Evolutionary conservation across 2,888 invertebrate species (phyloP).

Genomic region (Yponomeuta malinellus): DNA sequence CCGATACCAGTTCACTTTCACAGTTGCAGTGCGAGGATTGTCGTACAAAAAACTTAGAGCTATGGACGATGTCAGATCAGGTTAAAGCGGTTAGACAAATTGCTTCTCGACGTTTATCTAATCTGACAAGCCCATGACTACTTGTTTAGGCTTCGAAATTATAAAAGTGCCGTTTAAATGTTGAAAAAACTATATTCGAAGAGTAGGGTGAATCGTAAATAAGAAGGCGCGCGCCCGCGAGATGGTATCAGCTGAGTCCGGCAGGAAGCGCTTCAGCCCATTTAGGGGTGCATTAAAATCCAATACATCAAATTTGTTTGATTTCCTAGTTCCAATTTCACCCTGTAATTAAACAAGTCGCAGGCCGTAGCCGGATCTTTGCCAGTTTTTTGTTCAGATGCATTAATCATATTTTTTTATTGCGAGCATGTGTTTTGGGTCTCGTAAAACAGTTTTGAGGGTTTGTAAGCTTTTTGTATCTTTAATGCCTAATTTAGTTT

Average conservation of each 20-base stretch:
- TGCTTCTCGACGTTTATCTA: slow-evolving; percentile 47
- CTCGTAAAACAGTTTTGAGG: slow-evolving; percentile 65
- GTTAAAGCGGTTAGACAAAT: slow-evolving; percentile 42
- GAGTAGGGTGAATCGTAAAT: slow-evolving; percentile 51
- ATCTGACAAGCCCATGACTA: slow-evolving; percentile 53
- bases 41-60: slow-evolving; percentile 21
- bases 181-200: slow-evolving; percentile 35
- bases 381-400: slow-evolving; percentile 63
- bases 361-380: slow-evolving; percentile 66
- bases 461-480: slow-evolving; percentile 59
- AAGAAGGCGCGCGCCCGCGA: slow-evolving; percentile 42
- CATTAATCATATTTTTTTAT: slow-evolving; percentile 73
- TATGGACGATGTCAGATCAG: slow-evolving; percentile 30
- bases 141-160: slow-evolving; percentile 58
- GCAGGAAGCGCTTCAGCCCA: slow-evolving; percentile 73
- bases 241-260: slow-evolving; percentile 61
- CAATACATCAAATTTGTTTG: slow-evolving; percentile 77
- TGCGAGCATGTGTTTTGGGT: slow-evolving; percentile 67
- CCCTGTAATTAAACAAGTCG: slow-evolving; percentile 74
- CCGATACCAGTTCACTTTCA: neutral
- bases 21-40: neutral
- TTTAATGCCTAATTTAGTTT: slow-evolving; percentile 67
- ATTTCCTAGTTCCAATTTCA: slow-evolving; percentile 74
- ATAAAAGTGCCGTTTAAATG: slow-evolving; percentile 58
- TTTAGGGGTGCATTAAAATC: slow-evolving; percentile 77